These are phyloP conservation scores for Dorcus hopei DNA, from an alignment of 2,888 invertebrate genomes.

Conservation along the genomic window DNA sequence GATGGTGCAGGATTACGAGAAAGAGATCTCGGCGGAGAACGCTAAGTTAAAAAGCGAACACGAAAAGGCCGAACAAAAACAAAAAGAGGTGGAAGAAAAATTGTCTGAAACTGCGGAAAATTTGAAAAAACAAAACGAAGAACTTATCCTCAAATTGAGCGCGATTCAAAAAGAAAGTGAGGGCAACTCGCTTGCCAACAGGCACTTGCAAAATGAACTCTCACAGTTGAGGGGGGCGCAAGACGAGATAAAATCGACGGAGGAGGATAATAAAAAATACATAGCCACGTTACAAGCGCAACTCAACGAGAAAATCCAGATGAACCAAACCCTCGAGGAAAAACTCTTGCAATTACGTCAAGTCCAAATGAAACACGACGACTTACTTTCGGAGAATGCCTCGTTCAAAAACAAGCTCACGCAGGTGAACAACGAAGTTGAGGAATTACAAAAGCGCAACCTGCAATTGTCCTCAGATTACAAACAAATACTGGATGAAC, in stretches of 20 bases:
- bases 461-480: slow-evolving; percentile 39
- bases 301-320: slow-evolving; percentile 1
- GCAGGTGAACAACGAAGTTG: slow-evolving; percentile 31
- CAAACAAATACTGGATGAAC: slow-evolving; percentile 38
- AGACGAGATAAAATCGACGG: slow-evolving; percentile 12
- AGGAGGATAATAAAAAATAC: slow-evolving; percentile 17
- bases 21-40: slow-evolving; percentile 5
- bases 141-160: background rate
- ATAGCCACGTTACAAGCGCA: slow-evolving; percentile 6
- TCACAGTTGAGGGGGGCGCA: background rate
- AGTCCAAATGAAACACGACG: slow-evolving; percentile 2
- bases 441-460: slow-evolving; percentile 34
- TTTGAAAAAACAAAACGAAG: no score
- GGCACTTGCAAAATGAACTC: background rate
- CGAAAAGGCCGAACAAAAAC: background rate
- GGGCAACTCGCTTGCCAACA: background rate
- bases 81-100: slow-evolving; percentile 4
- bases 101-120: background rate
- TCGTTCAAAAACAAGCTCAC: slow-evolving; percentile 9
- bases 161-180: no score
- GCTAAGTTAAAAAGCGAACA: slow-evolving; percentile 8
- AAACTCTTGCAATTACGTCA: slow-evolving; percentile 5
- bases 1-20: background rate
- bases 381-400: background rate
- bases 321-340: slow-evolving; percentile 11